Evolutionary conservation across 2,888 invertebrate genomes (phyloP).

Genomic region (Oligia strigilis): DNA sequence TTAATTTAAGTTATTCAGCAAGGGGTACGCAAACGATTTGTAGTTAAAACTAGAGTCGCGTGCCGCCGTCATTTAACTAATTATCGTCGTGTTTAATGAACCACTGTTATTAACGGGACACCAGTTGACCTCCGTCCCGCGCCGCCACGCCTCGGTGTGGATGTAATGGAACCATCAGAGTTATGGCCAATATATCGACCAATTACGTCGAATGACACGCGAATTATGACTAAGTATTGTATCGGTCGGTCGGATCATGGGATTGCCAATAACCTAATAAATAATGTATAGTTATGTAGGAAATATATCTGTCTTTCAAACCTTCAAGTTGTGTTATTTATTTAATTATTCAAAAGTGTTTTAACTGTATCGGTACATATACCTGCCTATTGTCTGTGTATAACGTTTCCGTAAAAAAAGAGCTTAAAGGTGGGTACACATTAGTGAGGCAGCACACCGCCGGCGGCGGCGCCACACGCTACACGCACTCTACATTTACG

Average conservation of each 20-base stretch:
- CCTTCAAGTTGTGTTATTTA: background rate
- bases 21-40: background rate
- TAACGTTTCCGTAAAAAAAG: no score
- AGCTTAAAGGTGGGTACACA: background rate
- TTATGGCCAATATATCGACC: slow-evolving; percentile 26
- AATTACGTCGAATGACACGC: slow-evolving; percentile 2
- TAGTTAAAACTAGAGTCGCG: slow-evolving; percentile 19
- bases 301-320: background rate
- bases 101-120: slow-evolving; percentile 1
- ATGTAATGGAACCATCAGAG: slow-evolving; percentile 18
- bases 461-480: no score
- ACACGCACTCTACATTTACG: no score
- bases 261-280: background rate
- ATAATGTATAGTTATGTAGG: background rate
- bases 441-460: no score
- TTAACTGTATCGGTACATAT: background rate
- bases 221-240: background rate
- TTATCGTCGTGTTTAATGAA: slow-evolving; percentile 28
- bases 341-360: background rate
- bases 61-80: slow-evolving; percentile 27
- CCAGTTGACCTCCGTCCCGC: slow-evolving; percentile 11
- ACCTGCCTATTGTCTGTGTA: background rate
- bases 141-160: slow-evolving; percentile 23
- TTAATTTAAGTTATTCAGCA: background rate
- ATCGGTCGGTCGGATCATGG: background rate